Percentiles rank a stretch among this genome's conserved stretches.
Evolutionary conservation across 1,140 invertebrate genomes (phyloP).

Genomic region (Philotrypesis tridentata): DNA sequence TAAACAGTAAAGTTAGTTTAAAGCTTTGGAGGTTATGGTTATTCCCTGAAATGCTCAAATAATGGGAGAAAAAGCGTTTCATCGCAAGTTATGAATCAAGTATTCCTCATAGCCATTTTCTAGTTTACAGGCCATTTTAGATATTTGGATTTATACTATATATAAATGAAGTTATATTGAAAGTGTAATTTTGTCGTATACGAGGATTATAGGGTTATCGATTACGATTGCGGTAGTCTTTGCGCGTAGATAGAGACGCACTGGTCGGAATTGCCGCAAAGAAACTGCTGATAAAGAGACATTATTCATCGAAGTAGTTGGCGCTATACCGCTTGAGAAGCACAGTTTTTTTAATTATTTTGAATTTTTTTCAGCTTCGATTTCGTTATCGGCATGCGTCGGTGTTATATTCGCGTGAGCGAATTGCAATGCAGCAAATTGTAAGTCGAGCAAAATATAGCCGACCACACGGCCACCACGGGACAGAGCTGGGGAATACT

Average conservation of each 20-base stretch:
- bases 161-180: not conserved
- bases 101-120: too few relatives aligned
- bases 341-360: too few relatives aligned
- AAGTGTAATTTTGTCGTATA: not conserved
- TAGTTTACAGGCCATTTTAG: too few relatives aligned
- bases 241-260: not conserved
- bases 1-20: too few relatives aligned
- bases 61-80: too few relatives aligned
- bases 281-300: not conserved
- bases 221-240: not conserved
- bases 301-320: not conserved
- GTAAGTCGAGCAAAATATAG: constrained; percentile 59
- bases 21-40: too few relatives aligned
- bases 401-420: constrained; percentile 49
- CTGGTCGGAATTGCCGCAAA: too few relatives aligned
- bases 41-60: too few relatives aligned
- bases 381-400: not conserved
- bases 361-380: not conserved
- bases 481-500: constrained; percentile 64
- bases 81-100: too few relatives aligned
- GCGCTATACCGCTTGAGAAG: too few relatives aligned
- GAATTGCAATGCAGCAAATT: constrained; percentile 69
- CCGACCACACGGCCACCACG: constrained; percentile 35
- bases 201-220: not conserved
- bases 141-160: too few relatives aligned